These are phyloP conservation scores for Athalia cordata DNA, from an alignment of 2,888 invertebrate species.

Conservation along the genomic window DNA sequence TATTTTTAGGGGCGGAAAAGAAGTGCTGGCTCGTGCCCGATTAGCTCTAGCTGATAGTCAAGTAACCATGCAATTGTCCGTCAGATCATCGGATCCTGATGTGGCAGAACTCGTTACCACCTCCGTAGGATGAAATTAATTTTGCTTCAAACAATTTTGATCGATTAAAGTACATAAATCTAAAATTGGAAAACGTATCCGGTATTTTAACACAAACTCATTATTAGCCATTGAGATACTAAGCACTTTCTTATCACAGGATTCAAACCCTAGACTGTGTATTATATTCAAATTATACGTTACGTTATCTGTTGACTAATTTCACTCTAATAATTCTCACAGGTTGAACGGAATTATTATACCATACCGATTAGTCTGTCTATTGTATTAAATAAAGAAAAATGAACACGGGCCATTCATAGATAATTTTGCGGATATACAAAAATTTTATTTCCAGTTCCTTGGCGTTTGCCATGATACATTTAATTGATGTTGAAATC, in stretches of 20 bases:
- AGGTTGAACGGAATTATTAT: constrained; percentile 1
- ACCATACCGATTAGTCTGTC: constrained; percentile 18
- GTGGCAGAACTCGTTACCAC: constrained; percentile 92
- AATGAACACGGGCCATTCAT: not conserved
- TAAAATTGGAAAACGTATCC: not conserved
- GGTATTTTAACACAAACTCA: not conserved
- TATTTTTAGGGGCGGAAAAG: constrained; percentile 92
- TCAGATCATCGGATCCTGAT: constrained; percentile 89
- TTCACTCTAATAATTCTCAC: not conserved
- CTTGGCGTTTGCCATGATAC: not conserved
- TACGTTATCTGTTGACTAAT: not conserved
- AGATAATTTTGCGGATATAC: constrained; percentile 10
- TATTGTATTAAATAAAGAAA: constrained; percentile 16
- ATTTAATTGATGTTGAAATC: constrained; percentile 72
- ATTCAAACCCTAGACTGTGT: constrained; percentile 18
- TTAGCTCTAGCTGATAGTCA: constrained; percentile 84
- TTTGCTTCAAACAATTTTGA: constrained; percentile 2
- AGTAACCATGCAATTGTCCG: constrained; percentile 96
- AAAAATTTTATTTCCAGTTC: constrained; percentile 18
- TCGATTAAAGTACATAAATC: not conserved
- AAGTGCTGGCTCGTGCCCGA: constrained; percentile 91
- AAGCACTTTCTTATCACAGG: not conserved
- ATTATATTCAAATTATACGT: constrained; percentile 21
- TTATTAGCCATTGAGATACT: not conserved
- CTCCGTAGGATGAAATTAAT: constrained; percentile 82